Conservation (phyloP, 2,797 vertebrate genomes). For the Cossypha niveicapilla region DNA sequence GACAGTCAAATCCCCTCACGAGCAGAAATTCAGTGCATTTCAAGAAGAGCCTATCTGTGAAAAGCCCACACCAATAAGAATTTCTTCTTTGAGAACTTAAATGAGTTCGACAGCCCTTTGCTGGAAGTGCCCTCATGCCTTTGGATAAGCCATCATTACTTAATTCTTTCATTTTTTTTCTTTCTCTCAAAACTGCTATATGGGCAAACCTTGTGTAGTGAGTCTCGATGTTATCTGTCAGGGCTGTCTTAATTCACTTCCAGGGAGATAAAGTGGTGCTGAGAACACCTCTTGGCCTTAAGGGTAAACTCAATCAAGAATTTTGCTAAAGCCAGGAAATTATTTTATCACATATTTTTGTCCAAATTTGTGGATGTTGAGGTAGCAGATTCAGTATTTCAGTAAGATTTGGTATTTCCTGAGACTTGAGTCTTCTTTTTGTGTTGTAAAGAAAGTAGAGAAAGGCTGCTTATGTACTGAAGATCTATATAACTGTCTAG, state of each 20-base stretch:
- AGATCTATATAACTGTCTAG: not conserved
- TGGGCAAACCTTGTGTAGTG: not conserved
- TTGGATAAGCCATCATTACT: not conserved
- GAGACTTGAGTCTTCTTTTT: not conserved
- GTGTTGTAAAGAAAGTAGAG: not conserved
- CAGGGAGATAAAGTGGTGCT: not conserved
- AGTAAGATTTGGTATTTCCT: not conserved
- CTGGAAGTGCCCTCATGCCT: not conserved
- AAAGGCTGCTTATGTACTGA: not conserved
- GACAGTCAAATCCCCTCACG: not conserved
- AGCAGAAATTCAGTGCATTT: not conserved
- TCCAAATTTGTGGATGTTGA: not conserved
- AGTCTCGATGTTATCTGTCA: not conserved
- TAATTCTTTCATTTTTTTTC: not conserved
- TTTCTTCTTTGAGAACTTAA: not conserved
- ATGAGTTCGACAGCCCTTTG: not conserved
- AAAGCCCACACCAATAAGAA: not conserved
- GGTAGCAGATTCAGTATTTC: not conserved
- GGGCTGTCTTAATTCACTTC: constrained; percentile 13
- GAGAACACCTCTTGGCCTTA: not conserved
- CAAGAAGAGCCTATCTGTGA: not conserved
- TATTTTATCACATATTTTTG: not conserved
- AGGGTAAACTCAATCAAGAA: not conserved
- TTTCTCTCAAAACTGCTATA: not conserved
- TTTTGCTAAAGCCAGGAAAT: not conserved